phyloP scores from a whole-genome alignment of 1,140 invertebrate genomes.

The Drosophila gunungcola region DNA sequence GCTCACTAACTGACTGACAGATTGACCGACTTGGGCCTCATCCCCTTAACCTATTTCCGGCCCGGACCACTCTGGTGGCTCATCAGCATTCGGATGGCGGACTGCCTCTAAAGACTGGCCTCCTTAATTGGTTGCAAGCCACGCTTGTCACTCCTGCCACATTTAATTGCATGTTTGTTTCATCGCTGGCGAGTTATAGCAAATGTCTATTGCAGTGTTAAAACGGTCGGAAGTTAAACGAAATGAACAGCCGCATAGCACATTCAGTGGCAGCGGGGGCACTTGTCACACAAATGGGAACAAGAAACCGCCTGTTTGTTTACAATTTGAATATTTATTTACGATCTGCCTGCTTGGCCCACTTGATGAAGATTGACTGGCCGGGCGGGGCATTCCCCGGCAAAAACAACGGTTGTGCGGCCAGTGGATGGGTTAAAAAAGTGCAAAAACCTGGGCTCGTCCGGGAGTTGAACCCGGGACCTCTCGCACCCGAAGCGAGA shows the following conservation, averaged over 20 bases:
- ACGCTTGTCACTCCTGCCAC: conserved; percentile 45
- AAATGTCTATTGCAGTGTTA: conserved; percentile 55
- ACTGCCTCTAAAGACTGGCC: background rate
- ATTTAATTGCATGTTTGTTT: conserved; percentile 75
- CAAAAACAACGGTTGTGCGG: background rate
- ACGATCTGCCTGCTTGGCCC: background rate
- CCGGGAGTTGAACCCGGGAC: conserved; percentile 93
- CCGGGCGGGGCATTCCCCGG: background rate
- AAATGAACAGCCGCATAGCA: conserved; percentile 40
- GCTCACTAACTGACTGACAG: conserved; percentile 32
- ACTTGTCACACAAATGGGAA: conserved; percentile 16
- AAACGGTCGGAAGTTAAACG: conserved; percentile 53
- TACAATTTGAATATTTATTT: conserved; percentile 19
- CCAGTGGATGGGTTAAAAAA: background rate
- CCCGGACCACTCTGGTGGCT: conserved; percentile 31
- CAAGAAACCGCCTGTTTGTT: conserved; percentile 19
- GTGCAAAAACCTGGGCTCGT: conserved; percentile 87
- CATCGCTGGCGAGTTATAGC: conserved; percentile 11
- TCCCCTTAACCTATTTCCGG: too few relatives aligned
- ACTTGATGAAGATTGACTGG: background rate
- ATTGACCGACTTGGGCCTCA: conserved; percentile 2
- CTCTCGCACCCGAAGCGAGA: conserved; percentile 91
- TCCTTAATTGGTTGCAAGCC: conserved; percentile 36
- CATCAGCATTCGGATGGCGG: conserved; percentile 45
- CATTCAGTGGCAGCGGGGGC: conserved; percentile 10